These are phyloP conservation scores for Parapsyche elsis DNA, from an alignment of 1,140 invertebrate species.

Conservation along the genomic window DNA sequence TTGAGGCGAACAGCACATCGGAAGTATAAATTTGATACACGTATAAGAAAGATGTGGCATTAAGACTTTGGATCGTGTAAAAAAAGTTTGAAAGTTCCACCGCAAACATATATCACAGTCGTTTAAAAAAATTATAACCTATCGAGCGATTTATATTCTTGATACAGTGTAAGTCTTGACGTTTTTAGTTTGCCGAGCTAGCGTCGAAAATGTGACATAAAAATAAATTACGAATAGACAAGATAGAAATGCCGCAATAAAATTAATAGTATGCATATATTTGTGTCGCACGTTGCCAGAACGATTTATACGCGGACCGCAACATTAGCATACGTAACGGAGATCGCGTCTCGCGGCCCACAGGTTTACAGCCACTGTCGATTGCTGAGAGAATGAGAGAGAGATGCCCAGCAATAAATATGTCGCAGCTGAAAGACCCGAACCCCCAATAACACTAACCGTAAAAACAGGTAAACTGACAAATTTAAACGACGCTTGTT, in stretches of 20 bases:
- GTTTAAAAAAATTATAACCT: background rate
- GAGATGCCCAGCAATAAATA: background rate
- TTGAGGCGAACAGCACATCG: too few species aligned
- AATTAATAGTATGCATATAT: constrained; percentile 16
- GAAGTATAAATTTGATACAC: too few species aligned
- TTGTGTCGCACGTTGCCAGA: constrained; percentile 3
- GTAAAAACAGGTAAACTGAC: constrained; percentile 29
- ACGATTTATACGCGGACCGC: background rate
- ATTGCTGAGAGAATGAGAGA: background rate
- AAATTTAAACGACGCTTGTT: constrained; percentile 31
- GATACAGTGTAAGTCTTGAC: background rate
- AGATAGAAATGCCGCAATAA: constrained; percentile 16
- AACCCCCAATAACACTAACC: constrained; percentile 6
- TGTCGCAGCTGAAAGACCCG: background rate
- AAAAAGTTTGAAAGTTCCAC: too few species aligned
- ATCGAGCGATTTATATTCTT: constrained; percentile 9
- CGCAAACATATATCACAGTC: too few species aligned
- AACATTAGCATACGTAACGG: background rate
- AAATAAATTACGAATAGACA: background rate
- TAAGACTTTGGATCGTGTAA: too few species aligned
- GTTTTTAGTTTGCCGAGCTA: background rate
- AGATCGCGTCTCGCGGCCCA: background rate
- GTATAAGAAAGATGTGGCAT: too few species aligned
- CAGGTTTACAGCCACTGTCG: background rate
- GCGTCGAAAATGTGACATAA: background rate